Percentiles rank a stretch among this genome's conserved stretches.
phyloP scores from a whole-genome alignment of 2,797 vertebrate species.

The Peromyscus eremicus region DNA sequence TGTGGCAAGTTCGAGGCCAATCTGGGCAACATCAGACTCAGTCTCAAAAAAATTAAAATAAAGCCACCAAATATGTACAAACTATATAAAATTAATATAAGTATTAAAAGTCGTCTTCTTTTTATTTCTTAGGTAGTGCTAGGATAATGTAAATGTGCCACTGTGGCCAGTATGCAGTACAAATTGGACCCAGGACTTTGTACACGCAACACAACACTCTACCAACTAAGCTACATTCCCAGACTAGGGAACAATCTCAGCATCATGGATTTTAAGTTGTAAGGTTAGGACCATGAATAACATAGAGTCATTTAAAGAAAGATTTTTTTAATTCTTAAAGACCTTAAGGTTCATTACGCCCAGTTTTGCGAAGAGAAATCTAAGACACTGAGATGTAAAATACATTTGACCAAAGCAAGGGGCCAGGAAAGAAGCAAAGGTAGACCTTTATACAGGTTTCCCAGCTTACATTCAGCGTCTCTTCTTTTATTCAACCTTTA shows the following conservation, averaged over 20 bases:
- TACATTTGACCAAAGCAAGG: background rate
- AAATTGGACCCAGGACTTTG: background rate
- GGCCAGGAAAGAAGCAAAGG: background rate
- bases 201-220: rapidly evolving
- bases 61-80: slow-evolving; percentile 48
- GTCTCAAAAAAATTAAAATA: background rate
- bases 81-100: background rate
- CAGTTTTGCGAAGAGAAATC: slow-evolving; percentile 16
- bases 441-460: background rate
- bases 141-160: background rate
- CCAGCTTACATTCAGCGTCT: background rate
- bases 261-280: background rate
- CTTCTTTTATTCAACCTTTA: slow-evolving; percentile 1
- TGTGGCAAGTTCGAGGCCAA: background rate
- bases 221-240: background rate
- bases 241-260: background rate
- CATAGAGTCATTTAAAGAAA: background rate
- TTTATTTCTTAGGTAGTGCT: background rate
- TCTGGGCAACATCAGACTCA: background rate
- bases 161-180: background rate
- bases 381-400: background rate
- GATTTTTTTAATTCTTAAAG: slow-evolving; percentile 39
- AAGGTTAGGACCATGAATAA: slow-evolving; percentile 28
- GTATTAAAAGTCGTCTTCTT: background rate
- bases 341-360: background rate